A percentile compares a stretch with the other conserved stretches of the same genome.
phyloP scores from a whole-genome alignment of 92 coral and sea anemone genomes.

The Zoanthus sansibaricus region DNA sequence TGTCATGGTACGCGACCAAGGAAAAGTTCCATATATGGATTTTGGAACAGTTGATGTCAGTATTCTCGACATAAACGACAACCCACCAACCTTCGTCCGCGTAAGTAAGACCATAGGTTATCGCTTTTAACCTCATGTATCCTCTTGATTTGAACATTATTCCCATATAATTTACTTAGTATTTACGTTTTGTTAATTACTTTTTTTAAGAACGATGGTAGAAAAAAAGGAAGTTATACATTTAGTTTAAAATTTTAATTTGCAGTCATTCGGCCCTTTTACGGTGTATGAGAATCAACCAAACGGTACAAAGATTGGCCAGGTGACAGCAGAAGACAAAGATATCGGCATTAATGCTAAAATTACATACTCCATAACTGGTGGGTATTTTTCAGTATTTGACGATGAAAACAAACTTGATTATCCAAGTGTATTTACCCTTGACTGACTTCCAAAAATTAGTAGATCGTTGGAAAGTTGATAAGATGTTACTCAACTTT shows the following conservation, averaged over 20 bases:
- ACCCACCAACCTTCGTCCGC: constrained; percentile 71
- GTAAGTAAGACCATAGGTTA: constrained; percentile 49
- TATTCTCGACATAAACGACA: constrained; percentile 87
- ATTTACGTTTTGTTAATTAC: neutral
- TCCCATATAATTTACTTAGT: neutral
- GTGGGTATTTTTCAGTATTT: constrained; percentile 36
- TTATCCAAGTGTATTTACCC: no score
- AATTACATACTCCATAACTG: constrained; percentile 80
- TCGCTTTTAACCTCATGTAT: neutral
- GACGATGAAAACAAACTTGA: neutral
- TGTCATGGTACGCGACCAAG: constrained; percentile 97
- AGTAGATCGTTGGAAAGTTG: neutral
- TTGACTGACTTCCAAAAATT: no score
- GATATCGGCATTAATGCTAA: constrained; percentile 81
- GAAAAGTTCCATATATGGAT: constrained; percentile 90
- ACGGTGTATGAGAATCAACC: constrained; percentile 71
- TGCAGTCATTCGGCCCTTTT: constrained; percentile 89
- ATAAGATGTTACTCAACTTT: neutral
- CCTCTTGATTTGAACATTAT: neutral
- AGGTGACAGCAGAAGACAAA: constrained; percentile 78
- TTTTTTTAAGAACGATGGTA: neutral
- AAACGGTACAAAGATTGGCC: constrained; percentile 72
- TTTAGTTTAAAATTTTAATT: neutral
- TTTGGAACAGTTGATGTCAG: constrained; percentile 93
- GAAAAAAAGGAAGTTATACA: neutral